Evolutionary conservation across 2,113 vertebrate species (phyloP), one percentile per base, ranked within the genome.

Genomic region (Castor canadensis): DNA sequence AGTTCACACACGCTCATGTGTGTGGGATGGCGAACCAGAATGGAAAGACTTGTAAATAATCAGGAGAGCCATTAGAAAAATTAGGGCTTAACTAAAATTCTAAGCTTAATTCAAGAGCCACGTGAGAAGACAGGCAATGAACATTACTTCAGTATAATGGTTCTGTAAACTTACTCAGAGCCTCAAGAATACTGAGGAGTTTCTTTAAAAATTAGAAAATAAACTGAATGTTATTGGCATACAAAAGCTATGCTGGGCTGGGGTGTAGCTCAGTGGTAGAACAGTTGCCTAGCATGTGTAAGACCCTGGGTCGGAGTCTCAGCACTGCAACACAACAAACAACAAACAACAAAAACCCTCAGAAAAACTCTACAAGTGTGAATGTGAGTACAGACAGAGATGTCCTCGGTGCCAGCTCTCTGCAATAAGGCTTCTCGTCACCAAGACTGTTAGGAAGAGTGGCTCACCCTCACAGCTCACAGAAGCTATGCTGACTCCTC

Each of bases 41-140:
- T 6, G 56, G 76, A 84, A 87, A 84, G 52, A 85, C 47, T n/a
- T n/a, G 20, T 45, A n/a, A 89, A 83, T 62, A 58, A 49, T 13
- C 40, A 80, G 62, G 45, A 66, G 94, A 73, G 40, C 69, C 84
- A 76, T 62, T 40, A 89, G 96, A 90, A 93, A 97, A 93, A 72
- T 16, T 9, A 69, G 76, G 60, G n/a, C 35, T 73, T 89, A 91
- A 83, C 52, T 94, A 87, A 93, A 89, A 87, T 49, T 56, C 56
- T 83, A 83, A 80, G 76, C 47, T 91, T 88, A 73, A 96, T 62
- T 64, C 43, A 64, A 96, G 77, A 95, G 73, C 32, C 71, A 82
- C 90, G 60, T 40, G 58, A 89, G 54, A 81, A 84, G 54, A 66
- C 82, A 30, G 45, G n/a, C 47, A 72, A 40, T 43, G 12, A 16